Evolutionary conservation across 2,888 invertebrate species (phyloP), one percentile per base, ranked within the genome.

Genomic region (Drosophila algonquin): DNA sequence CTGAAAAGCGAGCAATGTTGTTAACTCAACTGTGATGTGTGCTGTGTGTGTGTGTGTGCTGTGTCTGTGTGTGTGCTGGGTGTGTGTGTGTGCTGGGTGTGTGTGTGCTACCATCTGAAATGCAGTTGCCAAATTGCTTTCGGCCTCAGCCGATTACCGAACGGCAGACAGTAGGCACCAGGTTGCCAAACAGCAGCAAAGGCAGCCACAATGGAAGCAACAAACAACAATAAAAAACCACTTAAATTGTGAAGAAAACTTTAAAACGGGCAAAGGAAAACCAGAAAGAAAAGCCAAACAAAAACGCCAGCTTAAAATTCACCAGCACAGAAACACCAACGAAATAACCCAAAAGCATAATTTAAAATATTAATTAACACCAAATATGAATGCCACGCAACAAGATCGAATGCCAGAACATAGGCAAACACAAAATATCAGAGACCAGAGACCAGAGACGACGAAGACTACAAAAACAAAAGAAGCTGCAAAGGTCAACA

Each of bases 71-170:
- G 27, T 27, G 18, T 18, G 18, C 6, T 27, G 27, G 6, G 27
- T 27, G 27, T 27, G 27, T 27, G 27, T 27, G 6, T n/a, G n/a
- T n/a, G n/a, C 6, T 18, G 18, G 1, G 27, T 27, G 27, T 27
- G 27, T 27, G 27, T 14, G n/a, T 18, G 60, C n/a, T 32, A 45
- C 30, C 9, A 35, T 55, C 51, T 24, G 45, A 71, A 56, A 71
- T 56, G 46, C 55, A 54, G 54, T 62, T 72, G 63, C 53, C 52
- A 60, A 70, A 69, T 68, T 68, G 52, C 24, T 67, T 55, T 30
- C n/a, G 21, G 50, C 46, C 61, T 21, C 54, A 71, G 35, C 45
- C 54, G 69, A 54, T 71, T 60, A 53, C 61, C 45, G 62, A 16
- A 71, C 35, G 12, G 4, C 35, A 35, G 32, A 32, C 12, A 10